Percentiles rank a stretch among this genome's conserved stretches.
phyloP scores from a whole-genome alignment of 2,888 invertebrate species.

The Drosophila maculinotata region DNA sequence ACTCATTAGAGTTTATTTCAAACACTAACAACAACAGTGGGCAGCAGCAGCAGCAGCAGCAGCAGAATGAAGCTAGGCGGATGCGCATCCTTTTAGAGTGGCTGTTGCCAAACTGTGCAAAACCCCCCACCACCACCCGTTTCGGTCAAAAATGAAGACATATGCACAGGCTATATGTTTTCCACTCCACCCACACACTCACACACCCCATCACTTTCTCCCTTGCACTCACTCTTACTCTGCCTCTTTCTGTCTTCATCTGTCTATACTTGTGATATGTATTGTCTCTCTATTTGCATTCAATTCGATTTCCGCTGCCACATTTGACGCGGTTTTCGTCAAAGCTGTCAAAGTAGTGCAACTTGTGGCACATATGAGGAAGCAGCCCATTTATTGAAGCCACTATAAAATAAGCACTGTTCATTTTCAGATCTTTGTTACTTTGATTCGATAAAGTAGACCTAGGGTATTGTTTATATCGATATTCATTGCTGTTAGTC shows the following conservation, averaged over 20 bases:
- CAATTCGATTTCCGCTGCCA: constrained; percentile 40
- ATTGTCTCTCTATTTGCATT: constrained; percentile 31
- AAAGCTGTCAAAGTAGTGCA: neutral
- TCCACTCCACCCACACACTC: neutral
- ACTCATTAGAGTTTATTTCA: constrained; percentile 82
- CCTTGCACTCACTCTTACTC: neutral
- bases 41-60: constrained; percentile 1
- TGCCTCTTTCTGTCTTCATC: neutral
- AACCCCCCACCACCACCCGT: constrained; percentile 35
- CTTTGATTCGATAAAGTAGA: too few relatives aligned
- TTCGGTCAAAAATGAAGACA: constrained; percentile 71
- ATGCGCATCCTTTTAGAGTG: neutral
- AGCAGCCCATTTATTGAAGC: neutral
- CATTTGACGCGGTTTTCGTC: constrained; percentile 47
- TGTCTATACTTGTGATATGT: too few relatives aligned
- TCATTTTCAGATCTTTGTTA: too few relatives aligned
- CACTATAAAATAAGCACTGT: neutral
- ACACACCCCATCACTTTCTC: neutral
- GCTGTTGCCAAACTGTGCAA: constrained; percentile 6
- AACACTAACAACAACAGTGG: constrained; percentile 57
- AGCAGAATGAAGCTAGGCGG: neutral
- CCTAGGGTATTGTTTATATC: too few relatives aligned
- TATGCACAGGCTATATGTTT: constrained; percentile 30
- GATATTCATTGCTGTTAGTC: too few relatives aligned
- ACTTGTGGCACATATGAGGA: constrained; percentile 1